These are phyloP conservation scores for Actinia equina DNA, from an alignment of 64 coral and sea anemone species.

Conservation along the genomic window DNA sequence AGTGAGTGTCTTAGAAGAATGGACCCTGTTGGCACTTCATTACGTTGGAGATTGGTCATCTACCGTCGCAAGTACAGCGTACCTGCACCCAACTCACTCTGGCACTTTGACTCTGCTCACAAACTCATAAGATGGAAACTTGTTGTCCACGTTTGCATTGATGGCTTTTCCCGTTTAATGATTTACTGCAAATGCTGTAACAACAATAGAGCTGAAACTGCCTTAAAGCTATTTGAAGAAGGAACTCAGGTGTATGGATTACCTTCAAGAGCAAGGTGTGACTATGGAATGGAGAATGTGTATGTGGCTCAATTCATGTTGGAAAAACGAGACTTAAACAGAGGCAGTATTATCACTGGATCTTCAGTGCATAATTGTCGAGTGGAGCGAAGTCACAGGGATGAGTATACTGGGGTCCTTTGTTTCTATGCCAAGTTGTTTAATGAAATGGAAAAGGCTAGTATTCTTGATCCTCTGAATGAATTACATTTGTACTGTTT, in stretches of 20 bases:
- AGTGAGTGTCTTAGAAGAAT: constrained; percentile 54
- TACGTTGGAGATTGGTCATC: constrained; percentile 68
- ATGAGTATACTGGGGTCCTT: too few species aligned
- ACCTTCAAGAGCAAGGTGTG: background rate
- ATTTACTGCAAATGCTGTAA: constrained; percentile 41
- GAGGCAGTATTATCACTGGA: too few species aligned
- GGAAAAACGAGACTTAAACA: constrained; percentile 14
- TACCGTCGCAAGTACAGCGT: constrained; percentile 70
- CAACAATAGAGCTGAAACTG: constrained; percentile 56
- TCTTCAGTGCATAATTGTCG: too few species aligned
- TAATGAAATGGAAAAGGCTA: too few species aligned
- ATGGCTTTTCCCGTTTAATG: constrained; percentile 54
- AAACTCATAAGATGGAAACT: constrained; percentile 58
- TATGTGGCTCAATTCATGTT: constrained; percentile 54
- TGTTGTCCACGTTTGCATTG: constrained; percentile 52
- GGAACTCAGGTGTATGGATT: too few species aligned
- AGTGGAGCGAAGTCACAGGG: background rate
- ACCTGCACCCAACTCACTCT: constrained; percentile 67
- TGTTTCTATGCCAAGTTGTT: too few species aligned
- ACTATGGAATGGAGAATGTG: constrained; percentile 44
- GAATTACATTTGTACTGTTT: too few species aligned
- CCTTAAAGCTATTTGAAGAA: background rate
- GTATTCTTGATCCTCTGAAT: too few species aligned
- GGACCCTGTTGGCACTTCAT: constrained; percentile 58
- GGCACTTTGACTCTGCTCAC: constrained; percentile 76